Conservation (phyloP, 2,113 vertebrate genomes). For the Psittacula cyanocephala region DNA sequence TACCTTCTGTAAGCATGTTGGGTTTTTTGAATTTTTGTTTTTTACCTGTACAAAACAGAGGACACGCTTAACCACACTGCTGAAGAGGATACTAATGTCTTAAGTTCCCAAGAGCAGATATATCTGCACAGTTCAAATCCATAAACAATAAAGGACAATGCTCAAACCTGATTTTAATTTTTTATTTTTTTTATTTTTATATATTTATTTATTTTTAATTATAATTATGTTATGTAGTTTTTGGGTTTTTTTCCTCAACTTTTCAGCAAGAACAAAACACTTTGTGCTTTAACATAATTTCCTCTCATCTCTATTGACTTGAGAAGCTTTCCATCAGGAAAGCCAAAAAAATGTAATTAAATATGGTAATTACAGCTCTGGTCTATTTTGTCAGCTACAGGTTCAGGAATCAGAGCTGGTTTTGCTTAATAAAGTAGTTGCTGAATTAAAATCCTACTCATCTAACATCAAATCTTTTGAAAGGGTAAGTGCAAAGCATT, state of each 20-base stretch:
- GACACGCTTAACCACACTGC: background rate
- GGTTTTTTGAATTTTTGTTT: background rate
- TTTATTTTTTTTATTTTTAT: no score
- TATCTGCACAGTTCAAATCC: slow-evolving; percentile 39
- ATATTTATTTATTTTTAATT: no score
- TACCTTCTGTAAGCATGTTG: background rate
- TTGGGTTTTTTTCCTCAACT: background rate
- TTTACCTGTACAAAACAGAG: background rate
- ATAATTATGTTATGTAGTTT: background rate
- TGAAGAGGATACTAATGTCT: background rate
- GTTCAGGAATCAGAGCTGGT: slow-evolving; percentile 41
- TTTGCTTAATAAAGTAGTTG: slow-evolving; percentile 56
- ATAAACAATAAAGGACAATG: slow-evolving; percentile 24
- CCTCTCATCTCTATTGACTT: slow-evolving; percentile 26
- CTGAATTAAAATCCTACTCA: slow-evolving; percentile 59
- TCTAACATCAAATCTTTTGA: slow-evolving; percentile 40
- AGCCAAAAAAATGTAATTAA: background rate
- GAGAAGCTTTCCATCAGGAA: slow-evolving; percentile 38
- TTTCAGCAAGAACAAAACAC: slow-evolving; percentile 35
- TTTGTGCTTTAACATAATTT: slow-evolving; percentile 23
- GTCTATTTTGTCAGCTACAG: slow-evolving; percentile 33
- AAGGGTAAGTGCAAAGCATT: slow-evolving; percentile 43
- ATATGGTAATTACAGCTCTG: slow-evolving; percentile 43
- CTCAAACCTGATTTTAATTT: background rate
- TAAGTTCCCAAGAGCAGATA: background rate